phyloP scores from a whole-genome alignment of 2,888 invertebrate species.

The Hemicrepidius hirtus region DNA sequence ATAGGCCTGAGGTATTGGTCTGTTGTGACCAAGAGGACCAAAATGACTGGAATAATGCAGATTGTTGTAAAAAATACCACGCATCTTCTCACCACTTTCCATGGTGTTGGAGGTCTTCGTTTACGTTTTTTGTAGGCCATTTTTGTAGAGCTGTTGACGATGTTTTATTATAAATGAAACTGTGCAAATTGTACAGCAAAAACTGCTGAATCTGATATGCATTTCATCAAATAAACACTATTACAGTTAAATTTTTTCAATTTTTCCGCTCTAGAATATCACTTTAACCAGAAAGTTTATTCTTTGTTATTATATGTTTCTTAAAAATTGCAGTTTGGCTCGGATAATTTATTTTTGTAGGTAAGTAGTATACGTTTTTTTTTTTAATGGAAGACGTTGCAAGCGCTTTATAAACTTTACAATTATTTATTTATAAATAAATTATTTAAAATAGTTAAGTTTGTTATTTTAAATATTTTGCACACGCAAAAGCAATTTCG shows the following conservation, averaged over 20 bases:
- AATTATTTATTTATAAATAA: not conserved
- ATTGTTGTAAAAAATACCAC: conserved; percentile 78
- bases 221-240: conserved; percentile 30
- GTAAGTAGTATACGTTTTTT: conserved; percentile 38
- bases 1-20: conserved; percentile 78
- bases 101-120: conserved; percentile 67
- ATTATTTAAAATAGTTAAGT: not conserved
- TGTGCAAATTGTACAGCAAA: conserved; percentile 31
- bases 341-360: conserved; percentile 47
- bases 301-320: not conserved
- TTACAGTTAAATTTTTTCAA: not conserved
- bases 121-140: conserved; percentile 60
- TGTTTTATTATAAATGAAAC: conserved; percentile 13
- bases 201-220: conserved; percentile 41
- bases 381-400: conserved; percentile 44
- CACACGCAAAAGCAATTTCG: not conserved
- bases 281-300: not conserved
- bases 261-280: not conserved
- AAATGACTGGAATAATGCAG: conserved; percentile 76
- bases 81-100: conserved; percentile 74
- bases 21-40: conserved; percentile 77
- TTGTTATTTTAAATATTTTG: not conserved
- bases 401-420: conserved; percentile 19
- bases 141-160: conserved; percentile 8
- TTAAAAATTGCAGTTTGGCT: conserved; percentile 41